Evolutionary conservation across 2,888 invertebrate species (phyloP), one percentile per base, ranked within the genome.

Genomic region (Dioctria rufipes): DNA sequence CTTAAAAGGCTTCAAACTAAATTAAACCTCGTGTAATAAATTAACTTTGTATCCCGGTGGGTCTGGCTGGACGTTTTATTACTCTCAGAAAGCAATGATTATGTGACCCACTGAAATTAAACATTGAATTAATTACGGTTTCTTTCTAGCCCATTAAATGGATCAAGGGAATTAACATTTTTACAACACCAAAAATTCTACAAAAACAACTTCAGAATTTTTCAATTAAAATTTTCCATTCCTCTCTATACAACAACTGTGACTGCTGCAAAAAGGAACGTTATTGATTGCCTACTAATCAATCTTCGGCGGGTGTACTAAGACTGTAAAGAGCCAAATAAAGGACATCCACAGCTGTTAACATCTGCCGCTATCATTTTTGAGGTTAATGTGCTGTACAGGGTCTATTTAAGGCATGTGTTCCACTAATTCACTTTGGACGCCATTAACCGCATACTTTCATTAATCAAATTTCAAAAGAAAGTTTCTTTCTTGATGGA

Each of bases 361-460:
- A 54, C 54, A 3, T 54, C 54, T n/a, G 6, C 54, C 54, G 1
- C 11, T 54, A 54, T 54, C 54, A 54, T 25, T 25, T 3, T 54
- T 54, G 9, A 54, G 54, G 6, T 54, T 25, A 25, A 25, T 25
- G 25, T 25, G 25, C 25, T 25, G 6, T 54, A 1, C 11, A 54
- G 54, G 54, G 11, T 11, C 54, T 25, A 25, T 25, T 25, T 25
- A 51, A 39, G 51, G 69, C 69, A 69, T 69, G 51, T 69, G 69
- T 51, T 69, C 5, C 54, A 25, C 25, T 69, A 69, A 69, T 49
- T 69, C 69, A 69, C 69, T 69, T 69, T 25, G 37, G 69, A n/a
- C 40, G 69, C 69, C 69, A 69, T 69, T 69, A 69, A 69, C 69
- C 69, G 51, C 69, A 37, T 51, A 69, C 49, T 69, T 49, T 51